These are phyloP conservation scores for Andinoacara biseriatus DNA, from an alignment of 2,113 vertebrate genomes.

Conservation along the genomic window DNA sequence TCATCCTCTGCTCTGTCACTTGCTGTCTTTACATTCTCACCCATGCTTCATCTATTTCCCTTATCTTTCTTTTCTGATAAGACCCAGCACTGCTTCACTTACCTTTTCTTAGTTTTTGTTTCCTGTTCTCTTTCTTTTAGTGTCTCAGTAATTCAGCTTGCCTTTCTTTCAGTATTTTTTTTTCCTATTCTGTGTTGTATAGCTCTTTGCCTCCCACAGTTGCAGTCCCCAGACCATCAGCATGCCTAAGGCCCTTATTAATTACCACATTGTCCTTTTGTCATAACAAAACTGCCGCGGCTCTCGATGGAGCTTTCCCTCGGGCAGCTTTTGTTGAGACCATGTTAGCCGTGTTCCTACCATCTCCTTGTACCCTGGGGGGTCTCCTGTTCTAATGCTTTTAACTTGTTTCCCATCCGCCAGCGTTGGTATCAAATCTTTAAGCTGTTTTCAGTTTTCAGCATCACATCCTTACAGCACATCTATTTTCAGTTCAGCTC, in stretches of 20 bases:
- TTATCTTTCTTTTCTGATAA: constrained; percentile 14
- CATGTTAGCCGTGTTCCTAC: constrained; percentile 11
- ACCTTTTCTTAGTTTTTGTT: not conserved
- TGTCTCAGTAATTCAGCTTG: not conserved
- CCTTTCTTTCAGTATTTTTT: not conserved
- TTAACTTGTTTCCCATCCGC: constrained; percentile 29
- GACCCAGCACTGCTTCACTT: constrained; percentile 7
- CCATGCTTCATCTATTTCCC: constrained; percentile 37
- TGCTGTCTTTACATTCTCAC: not conserved
- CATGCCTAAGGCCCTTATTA: constrained; percentile 47
- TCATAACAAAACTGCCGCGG: constrained; percentile 17
- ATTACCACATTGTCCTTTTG: constrained; percentile 61
- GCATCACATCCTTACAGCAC: not conserved
- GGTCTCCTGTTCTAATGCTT: constrained; percentile 15
- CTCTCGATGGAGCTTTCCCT: constrained; percentile 35
- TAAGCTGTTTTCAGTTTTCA: not conserved
- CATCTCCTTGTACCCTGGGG: constrained; percentile 5
- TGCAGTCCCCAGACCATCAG: constrained; percentile 32
- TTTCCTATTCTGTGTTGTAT: not conserved
- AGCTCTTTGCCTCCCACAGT: constrained; percentile 36
- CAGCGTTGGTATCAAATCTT: not conserved
- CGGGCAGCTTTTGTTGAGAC: constrained; percentile 25
- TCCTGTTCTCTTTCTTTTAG: not conserved
- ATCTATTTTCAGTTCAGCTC: constrained; percentile 21
- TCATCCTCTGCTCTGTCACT: constrained; percentile 39